Conservation (phyloP, 2,113 vertebrate species). For the Scomber japonicus region DNA sequence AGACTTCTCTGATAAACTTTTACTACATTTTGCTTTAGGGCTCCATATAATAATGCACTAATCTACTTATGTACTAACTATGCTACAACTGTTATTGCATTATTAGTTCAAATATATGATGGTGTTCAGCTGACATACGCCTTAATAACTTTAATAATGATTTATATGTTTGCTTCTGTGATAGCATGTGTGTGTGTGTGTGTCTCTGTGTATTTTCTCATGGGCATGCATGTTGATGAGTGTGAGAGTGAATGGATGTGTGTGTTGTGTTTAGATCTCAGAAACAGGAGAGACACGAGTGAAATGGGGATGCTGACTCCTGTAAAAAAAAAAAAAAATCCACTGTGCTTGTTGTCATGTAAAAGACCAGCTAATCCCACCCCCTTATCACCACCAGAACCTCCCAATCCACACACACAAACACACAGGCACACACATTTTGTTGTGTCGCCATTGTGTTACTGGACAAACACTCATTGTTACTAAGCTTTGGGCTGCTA, state of each 20-base stretch:
- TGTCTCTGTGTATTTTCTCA: no score
- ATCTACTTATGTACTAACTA: no score
- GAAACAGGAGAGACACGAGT: background rate
- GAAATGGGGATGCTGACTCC: slow-evolving; percentile 37
- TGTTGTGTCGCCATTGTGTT: background rate
- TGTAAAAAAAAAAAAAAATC: slow-evolving; percentile 13
- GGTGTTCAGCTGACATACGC: no score
- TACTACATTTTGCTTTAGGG: no score
- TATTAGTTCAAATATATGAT: no score
- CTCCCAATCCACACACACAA: background rate
- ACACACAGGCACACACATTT: background rate
- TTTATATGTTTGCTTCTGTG: no score
- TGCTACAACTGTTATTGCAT: no score
- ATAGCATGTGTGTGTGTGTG: background rate
- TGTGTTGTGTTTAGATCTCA: background rate
- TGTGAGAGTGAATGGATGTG: background rate
- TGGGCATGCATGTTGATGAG: no score
- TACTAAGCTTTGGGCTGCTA: background rate
- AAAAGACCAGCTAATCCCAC: slow-evolving; percentile 39
- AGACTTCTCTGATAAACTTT: no score
- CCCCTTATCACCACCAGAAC: background rate
- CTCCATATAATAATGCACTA: no score
- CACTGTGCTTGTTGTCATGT: background rate
- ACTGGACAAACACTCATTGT: slow-evolving; percentile 16
- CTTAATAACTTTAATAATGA: no score